These are phyloP conservation scores for Sebastes trivittatus DNA, from an alignment of 2,797 vertebrate genomes.

Conservation along the genomic window DNA sequence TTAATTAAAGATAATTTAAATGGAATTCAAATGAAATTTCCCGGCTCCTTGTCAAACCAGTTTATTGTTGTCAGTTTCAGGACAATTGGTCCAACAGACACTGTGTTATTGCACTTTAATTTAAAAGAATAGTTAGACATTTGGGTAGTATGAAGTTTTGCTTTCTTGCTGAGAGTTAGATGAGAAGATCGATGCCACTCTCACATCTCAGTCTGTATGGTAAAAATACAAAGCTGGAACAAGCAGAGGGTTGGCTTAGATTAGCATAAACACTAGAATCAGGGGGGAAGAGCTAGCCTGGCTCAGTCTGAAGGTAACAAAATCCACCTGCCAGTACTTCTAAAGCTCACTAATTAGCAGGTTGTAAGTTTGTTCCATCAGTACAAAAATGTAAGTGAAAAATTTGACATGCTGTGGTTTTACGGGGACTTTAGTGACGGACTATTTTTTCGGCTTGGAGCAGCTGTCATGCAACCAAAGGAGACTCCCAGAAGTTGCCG, in stretches of 20 bases:
- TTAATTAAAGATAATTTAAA: conserved; percentile 47
- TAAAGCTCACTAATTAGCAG: background rate
- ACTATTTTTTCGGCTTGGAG: background rate
- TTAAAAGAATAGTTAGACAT: background rate
- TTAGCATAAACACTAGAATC: background rate
- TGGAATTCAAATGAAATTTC: conserved; percentile 30
- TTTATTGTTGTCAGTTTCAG: conserved; percentile 4
- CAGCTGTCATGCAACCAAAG: background rate
- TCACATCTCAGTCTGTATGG: background rate
- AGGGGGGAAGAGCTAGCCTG: background rate
- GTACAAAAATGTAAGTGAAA: background rate
- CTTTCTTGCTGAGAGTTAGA: background rate
- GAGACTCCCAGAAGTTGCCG: background rate
- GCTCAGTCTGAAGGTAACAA: background rate
- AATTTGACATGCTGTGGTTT: background rate
- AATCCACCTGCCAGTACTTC: no score
- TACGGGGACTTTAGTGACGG: background rate
- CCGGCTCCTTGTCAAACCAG: conserved; percentile 6
- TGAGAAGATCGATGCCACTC: background rate
- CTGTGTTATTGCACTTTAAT: background rate
- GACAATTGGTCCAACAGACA: background rate
- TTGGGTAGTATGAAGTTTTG: background rate
- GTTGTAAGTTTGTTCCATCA: background rate
- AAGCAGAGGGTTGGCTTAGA: background rate
- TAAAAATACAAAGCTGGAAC: background rate